These are phyloP conservation scores for Lepidotrigona ventralis DNA, from an alignment of 1,140 invertebrate species.

Conservation along the genomic window DNA sequence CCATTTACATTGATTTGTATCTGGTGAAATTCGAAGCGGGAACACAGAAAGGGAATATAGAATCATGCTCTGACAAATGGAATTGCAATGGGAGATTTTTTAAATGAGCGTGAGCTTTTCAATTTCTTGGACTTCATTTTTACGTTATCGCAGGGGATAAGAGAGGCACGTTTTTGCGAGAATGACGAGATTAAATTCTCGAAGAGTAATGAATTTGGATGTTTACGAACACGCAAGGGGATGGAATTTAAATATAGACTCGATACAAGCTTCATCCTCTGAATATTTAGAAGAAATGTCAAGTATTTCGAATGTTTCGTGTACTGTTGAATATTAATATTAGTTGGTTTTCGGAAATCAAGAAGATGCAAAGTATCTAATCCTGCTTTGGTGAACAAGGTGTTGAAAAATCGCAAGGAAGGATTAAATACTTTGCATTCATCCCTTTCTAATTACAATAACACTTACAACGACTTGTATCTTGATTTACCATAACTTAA, in stretches of 20 bases:
- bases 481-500: not conserved
- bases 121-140: not conserved
- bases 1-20: no score
- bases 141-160: not conserved
- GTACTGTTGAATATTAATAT: not conserved
- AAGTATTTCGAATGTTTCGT: not conserved
- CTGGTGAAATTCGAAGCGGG: no score
- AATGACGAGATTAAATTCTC: not conserved
- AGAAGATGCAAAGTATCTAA: no score
- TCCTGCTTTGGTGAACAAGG: no score
- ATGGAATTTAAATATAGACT: no score
- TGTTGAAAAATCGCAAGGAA: not conserved
- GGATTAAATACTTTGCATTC: not conserved
- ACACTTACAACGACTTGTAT: fast-evolving
- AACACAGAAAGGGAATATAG: no score
- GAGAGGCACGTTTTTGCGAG: not conserved
- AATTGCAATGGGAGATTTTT: not conserved
- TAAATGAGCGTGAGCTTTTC: not conserved
- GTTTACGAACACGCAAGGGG: no score
- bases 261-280: no score
- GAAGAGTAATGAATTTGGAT: not conserved
- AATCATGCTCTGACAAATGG: not conserved
- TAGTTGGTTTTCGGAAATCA: not conserved
- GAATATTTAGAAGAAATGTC: not conserved
- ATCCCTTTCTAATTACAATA: not conserved